A percentile compares a stretch with the other conserved stretches of the same genome.
Conservation (phyloP, 2,888 invertebrate genomes). For the Zootermopsis nevadensis region DNA sequence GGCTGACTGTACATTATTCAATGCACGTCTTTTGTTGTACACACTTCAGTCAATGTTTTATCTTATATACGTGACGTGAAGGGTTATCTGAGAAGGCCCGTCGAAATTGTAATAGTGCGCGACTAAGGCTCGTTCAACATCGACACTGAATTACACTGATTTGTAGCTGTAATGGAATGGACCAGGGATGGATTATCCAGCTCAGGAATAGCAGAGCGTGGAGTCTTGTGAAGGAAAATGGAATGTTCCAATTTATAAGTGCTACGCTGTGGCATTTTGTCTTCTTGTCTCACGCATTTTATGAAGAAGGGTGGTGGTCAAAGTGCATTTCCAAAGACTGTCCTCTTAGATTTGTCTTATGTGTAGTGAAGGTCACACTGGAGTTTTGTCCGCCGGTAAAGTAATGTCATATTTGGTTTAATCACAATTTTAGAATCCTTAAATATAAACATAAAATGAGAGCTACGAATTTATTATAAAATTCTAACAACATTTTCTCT, state of each 20-base stretch:
- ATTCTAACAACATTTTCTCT: too few species aligned
- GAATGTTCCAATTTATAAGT: neutral
- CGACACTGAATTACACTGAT: constrained; percentile 16
- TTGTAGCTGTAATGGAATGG: constrained; percentile 26
- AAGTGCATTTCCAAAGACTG: too few species aligned
- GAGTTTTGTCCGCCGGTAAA: too few species aligned
- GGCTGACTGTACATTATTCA: neutral
- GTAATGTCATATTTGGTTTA: too few species aligned
- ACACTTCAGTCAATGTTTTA: neutral
- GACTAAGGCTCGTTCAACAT: neutral
- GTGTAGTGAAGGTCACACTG: too few species aligned
- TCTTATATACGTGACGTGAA: neutral
- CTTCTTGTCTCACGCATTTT: neutral
- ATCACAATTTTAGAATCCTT: too few species aligned
- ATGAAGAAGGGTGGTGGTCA: too few species aligned
- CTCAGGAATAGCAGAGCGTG: neutral
- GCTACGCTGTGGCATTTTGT: neutral
- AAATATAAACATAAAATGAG: too few species aligned
- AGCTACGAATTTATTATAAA: too few species aligned
- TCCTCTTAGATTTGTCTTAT: too few species aligned
- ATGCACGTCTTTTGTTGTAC: constrained; percentile 12
- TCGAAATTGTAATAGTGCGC: neutral
- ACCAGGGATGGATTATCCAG: constrained; percentile 8
- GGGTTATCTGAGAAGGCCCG: neutral
- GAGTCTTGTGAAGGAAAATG: neutral